Evolutionary conservation across 2,888 invertebrate species (phyloP).

Genomic region (Muschampia plurimacula): DNA sequence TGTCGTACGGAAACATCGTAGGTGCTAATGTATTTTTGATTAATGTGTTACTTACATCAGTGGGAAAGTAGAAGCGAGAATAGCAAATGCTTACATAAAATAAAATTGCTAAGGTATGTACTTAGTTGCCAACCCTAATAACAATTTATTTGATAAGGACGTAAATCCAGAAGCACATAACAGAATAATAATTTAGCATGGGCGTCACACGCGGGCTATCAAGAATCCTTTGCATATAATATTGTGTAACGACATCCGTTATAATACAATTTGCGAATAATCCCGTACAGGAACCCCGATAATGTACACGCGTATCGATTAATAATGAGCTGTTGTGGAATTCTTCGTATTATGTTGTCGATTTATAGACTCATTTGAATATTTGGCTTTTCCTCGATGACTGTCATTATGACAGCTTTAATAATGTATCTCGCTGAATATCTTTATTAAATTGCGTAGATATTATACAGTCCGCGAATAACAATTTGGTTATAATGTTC

Average conservation of each 20-base stretch:
- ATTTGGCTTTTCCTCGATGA: slow-evolving; percentile 10
- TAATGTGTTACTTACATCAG: too few relatives aligned
- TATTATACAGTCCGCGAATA: too few relatives aligned
- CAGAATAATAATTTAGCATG: slow-evolving; percentile 22
- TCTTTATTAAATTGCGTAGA: neutral
- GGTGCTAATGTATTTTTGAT: too few relatives aligned
- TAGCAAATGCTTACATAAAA: too few relatives aligned
- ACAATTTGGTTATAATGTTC: too few relatives aligned
- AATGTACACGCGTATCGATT: slow-evolving; percentile 37
- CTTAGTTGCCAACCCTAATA: slow-evolving; percentile 2
- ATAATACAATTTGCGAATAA: slow-evolving; percentile 61
- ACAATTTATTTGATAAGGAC: slow-evolving; percentile 3
- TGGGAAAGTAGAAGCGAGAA: too few relatives aligned
- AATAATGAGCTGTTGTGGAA: slow-evolving; percentile 36
- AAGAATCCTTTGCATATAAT: slow-evolving; percentile 45
- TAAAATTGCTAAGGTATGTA: too few relatives aligned
- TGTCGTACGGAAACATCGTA: too few relatives aligned
- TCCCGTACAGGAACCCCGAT: slow-evolving; percentile 39
- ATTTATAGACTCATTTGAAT: slow-evolving; percentile 23
- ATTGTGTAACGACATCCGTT: slow-evolving; percentile 53
- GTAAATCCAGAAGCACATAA: slow-evolving; percentile 10
- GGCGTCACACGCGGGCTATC: slow-evolving; percentile 22
- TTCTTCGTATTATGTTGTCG: slow-evolving; percentile 13
- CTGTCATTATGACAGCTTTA: neutral
- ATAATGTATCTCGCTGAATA: neutral